These are phyloP conservation scores for Metopolophium dirhodum DNA, from an alignment of 1,140 invertebrate species.

Conservation along the genomic window DNA sequence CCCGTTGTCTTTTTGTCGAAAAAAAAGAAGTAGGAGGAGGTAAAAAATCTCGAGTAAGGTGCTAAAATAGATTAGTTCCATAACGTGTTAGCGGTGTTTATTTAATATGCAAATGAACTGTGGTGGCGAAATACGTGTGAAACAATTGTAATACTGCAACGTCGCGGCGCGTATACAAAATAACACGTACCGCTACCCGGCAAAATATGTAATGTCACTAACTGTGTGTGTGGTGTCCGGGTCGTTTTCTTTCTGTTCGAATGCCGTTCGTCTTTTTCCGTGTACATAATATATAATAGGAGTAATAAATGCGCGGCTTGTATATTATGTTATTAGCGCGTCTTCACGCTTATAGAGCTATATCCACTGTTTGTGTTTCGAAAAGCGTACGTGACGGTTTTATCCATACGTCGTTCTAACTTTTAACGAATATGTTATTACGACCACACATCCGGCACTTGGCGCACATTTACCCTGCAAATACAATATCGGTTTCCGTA, in stretches of 20 bases:
- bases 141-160: slow-evolving; percentile 30
- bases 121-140: slow-evolving; percentile 13
- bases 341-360: background rate
- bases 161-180: background rate
- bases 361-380: background rate
- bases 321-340: background rate
- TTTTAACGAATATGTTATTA: background rate
- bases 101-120: slow-evolving; percentile 22
- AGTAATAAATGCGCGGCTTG: background rate
- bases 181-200: slow-evolving; percentile 23
- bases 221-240: background rate
- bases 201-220: slow-evolving; percentile 27
- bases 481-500: background rate
- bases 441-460: background rate
- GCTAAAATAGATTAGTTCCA: slow-evolving; percentile 48
- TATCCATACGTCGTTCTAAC: background rate
- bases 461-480: background rate
- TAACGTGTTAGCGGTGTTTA: slow-evolving; percentile 28
- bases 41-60: background rate
- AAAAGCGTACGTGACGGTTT: background rate
- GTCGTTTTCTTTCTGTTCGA: background rate
- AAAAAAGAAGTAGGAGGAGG: background rate
- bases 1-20: slow-evolving; percentile 5
- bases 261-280: background rate
- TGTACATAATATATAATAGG: background rate